phyloP scores from a whole-genome alignment of 2,888 invertebrate species.

The Sturmia bella region DNA sequence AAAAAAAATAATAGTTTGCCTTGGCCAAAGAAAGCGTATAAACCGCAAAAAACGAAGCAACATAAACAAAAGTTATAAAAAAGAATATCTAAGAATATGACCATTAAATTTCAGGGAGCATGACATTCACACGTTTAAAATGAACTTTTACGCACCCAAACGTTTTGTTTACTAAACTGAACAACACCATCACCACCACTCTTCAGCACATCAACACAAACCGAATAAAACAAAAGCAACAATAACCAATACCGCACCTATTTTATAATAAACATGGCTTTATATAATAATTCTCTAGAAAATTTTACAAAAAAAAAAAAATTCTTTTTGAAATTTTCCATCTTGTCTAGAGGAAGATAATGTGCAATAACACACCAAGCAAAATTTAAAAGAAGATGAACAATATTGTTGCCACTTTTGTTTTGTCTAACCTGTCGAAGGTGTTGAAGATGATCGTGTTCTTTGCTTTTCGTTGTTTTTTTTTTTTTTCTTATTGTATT shows the following conservation, averaged over 20 bases:
- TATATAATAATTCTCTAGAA: slow-evolving; percentile 66
- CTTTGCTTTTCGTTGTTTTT: slow-evolving; percentile 50
- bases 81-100: slow-evolving; percentile 62
- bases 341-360: slow-evolving; percentile 35
- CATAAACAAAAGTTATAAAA: slow-evolving; percentile 20
- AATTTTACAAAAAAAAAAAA: slow-evolving; percentile 41
- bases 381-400: slow-evolving; percentile 71
- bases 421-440: slow-evolving; percentile 81
- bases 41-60: slow-evolving; percentile 37
- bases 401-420: slow-evolving; percentile 81
- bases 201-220: slow-evolving; percentile 8
- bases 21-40: slow-evolving; percentile 33
- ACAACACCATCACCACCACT: slow-evolving; percentile 40
- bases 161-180: slow-evolving; percentile 62
- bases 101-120: slow-evolving; percentile 71
- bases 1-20: slow-evolving; percentile 36
- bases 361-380: slow-evolving; percentile 34
- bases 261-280: slow-evolving; percentile 50
- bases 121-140: slow-evolving; percentile 70
- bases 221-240: slow-evolving; percentile 27
- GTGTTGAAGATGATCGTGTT: slow-evolving; percentile 82
- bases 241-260: slow-evolving; percentile 67
- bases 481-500: slow-evolving; percentile 59
- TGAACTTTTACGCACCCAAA: slow-evolving; percentile 71
- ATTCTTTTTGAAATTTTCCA: slow-evolving; percentile 38